These are phyloP conservation scores for Sarcophaga peregrina DNA, from an alignment of 1,140 invertebrate species.

Conservation along the genomic window DNA sequence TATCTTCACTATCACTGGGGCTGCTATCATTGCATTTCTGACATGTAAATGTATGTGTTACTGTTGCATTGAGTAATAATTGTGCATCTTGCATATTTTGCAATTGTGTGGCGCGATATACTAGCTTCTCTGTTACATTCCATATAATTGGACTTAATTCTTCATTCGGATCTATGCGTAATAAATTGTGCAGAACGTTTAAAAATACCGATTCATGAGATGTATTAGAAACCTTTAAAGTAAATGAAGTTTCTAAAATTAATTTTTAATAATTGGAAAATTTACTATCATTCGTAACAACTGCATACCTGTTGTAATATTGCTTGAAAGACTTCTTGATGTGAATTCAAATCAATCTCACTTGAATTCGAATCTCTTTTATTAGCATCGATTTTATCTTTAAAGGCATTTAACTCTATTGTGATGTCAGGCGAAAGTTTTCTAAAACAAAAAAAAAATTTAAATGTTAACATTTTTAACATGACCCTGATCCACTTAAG, in stretches of 20 bases:
- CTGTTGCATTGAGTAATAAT: slow-evolving; percentile 82
- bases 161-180: slow-evolving; percentile 89
- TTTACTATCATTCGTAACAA: no score
- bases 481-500: no score
- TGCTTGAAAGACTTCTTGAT: slow-evolving; percentile 92
- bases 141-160: slow-evolving; percentile 88
- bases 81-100: slow-evolving; percentile 87
- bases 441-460: slow-evolving; percentile 67
- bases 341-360: slow-evolving; percentile 89
- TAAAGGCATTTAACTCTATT: slow-evolving; percentile 91
- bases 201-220: slow-evolving; percentile 93
- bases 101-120: slow-evolving; percentile 89
- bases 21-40: slow-evolving; percentile 54
- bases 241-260: neutral
- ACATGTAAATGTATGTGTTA: slow-evolving; percentile 68
- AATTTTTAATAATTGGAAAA: no score
- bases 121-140: slow-evolving; percentile 90
- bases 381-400: slow-evolving; percentile 89
- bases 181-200: slow-evolving; percentile 88
- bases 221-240: slow-evolving; percentile 84
- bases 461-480: neutral
- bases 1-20: neutral
- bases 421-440: slow-evolving; percentile 79
- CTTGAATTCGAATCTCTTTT: slow-evolving; percentile 82
- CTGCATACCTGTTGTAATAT: slow-evolving; percentile 85